Percentiles rank a stretch among this genome's conserved stretches.
phyloP scores from a whole-genome alignment of 2,797 vertebrate species.

The Arctocebus calabarensis region DNA sequence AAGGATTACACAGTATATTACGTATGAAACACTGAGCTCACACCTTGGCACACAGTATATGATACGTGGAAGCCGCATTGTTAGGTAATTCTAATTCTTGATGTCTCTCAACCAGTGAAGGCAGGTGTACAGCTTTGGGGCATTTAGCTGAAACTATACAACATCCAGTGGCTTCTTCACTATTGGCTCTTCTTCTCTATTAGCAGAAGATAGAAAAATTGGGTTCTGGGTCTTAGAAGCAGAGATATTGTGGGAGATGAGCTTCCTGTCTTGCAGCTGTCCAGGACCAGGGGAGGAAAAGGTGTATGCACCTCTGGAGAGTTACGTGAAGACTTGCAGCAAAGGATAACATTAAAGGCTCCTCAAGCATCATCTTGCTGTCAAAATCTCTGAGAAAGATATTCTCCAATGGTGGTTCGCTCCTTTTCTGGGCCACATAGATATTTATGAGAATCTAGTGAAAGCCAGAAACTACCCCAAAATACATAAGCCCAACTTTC shows the following conservation, averaged over 20 bases:
- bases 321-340: not conserved
- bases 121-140: not conserved
- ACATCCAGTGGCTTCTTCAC: not conserved
- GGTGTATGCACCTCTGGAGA: rapidly evolving
- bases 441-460: not conserved
- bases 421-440: not conserved
- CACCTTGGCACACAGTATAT: not conserved
- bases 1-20: not conserved
- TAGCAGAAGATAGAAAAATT: not conserved
- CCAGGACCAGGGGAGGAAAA: not conserved
- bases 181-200: too few relatives aligned
- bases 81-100: not conserved
- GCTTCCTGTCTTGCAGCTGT: not conserved
- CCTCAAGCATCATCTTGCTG: not conserved
- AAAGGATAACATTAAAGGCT: not conserved
- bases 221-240: not conserved
- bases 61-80: too few relatives aligned
- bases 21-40: not conserved
- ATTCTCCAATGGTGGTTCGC: not conserved
- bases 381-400: not conserved
- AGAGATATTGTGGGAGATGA: not conserved
- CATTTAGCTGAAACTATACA: not conserved
- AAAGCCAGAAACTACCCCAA: not conserved
- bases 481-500: not conserved
- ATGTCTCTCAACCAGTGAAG: not conserved